Percentiles rank a stretch among this genome's conserved stretches.
phyloP scores from a whole-genome alignment of 2,888 invertebrate species.

The Phaonia tiefii region DNA sequence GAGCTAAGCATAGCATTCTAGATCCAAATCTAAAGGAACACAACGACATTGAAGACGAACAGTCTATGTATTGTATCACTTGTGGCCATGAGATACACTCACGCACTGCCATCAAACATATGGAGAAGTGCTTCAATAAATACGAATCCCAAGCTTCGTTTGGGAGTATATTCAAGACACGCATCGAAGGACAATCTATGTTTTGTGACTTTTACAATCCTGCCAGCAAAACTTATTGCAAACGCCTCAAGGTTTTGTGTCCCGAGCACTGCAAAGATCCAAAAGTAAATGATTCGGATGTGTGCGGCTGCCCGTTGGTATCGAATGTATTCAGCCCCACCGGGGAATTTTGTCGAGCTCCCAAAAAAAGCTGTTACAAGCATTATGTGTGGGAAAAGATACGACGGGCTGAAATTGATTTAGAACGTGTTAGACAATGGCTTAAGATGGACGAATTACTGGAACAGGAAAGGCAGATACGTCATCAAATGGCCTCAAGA shows the following conservation, averaged over 20 bases:
- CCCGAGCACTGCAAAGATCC: conserved; percentile 98
- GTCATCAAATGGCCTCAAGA: conserved; percentile 87
- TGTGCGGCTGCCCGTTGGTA: conserved; percentile 96
- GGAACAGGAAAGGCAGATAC: conserved; percentile 94
- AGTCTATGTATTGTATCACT: conserved; percentile 95
- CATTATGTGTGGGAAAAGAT: conserved; percentile 98
- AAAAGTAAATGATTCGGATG: conserved; percentile 91
- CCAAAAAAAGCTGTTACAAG: conserved; percentile 94
- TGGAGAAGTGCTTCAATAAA: conserved; percentile 99
- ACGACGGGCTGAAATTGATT: conserved; percentile 95
- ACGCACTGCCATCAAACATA: conserved; percentile 94
- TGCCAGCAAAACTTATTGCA: conserved; percentile 94
- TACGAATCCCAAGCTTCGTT: conserved; percentile 98
- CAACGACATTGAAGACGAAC: conserved; percentile 85
- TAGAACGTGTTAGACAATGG: conserved; percentile 96
- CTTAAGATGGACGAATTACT: conserved; percentile 95
- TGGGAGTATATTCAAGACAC: conserved; percentile 95
- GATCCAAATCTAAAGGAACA: conserved; percentile 83
- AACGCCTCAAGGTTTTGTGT: conserved; percentile 95
- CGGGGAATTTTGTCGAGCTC: conserved; percentile 91
- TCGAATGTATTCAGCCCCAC: conserved; percentile 91
- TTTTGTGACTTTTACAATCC: conserved; percentile 98
- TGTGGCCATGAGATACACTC: conserved; percentile 98
- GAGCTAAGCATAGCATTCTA: conserved; percentile 87
- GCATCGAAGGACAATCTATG: conserved; percentile 97